Percentiles rank a stretch among this genome's conserved stretches.
Evolutionary conservation across 2,888 invertebrate genomes (phyloP).

Genomic region (Leuctra nigra): DNA sequence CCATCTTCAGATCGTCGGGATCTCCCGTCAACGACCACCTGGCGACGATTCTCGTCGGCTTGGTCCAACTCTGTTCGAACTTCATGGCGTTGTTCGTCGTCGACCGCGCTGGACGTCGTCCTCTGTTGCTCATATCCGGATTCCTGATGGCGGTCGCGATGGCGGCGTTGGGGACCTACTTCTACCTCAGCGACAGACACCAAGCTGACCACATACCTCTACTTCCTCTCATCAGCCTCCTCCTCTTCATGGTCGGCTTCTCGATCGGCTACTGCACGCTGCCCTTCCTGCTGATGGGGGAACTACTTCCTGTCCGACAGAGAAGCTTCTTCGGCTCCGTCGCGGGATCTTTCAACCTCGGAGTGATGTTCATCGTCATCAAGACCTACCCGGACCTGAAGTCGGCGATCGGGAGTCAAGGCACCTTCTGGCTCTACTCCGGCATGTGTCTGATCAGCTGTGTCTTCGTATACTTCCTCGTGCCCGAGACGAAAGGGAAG

Average conservation of each 20-base stretch:
- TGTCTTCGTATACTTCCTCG: constrained; percentile 46
- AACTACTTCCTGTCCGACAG: constrained; percentile 52
- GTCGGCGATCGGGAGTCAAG: constrained; percentile 45
- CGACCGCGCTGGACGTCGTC: constrained; percentile 53
- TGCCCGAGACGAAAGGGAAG: constrained; percentile 66
- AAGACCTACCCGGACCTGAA: constrained; percentile 44
- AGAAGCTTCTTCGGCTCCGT: constrained; percentile 49
- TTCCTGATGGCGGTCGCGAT: constrained; percentile 48
- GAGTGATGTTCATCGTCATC: constrained; percentile 51
- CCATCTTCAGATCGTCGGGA: constrained; percentile 50
- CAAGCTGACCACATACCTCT: constrained; percentile 33
- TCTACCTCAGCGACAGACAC: constrained; percentile 41
- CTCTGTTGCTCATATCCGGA: constrained; percentile 53
- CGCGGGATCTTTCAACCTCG: constrained; percentile 48
- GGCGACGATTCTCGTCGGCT: constrained; percentile 49
- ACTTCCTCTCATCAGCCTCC: constrained; percentile 49
- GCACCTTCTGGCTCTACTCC: constrained; percentile 52
- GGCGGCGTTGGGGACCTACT: constrained; percentile 48
- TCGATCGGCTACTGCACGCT: constrained; percentile 56
- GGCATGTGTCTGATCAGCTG: constrained; percentile 46
- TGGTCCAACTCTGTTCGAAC: constrained; percentile 50
- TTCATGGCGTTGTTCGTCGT: constrained; percentile 48
- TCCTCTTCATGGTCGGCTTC: constrained; percentile 54
- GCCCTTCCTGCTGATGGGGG: constrained; percentile 55
- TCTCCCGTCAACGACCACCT: constrained; percentile 47